phyloP scores from a whole-genome alignment of 2,113 vertebrate genomes.

The Turnix velox region DNA sequence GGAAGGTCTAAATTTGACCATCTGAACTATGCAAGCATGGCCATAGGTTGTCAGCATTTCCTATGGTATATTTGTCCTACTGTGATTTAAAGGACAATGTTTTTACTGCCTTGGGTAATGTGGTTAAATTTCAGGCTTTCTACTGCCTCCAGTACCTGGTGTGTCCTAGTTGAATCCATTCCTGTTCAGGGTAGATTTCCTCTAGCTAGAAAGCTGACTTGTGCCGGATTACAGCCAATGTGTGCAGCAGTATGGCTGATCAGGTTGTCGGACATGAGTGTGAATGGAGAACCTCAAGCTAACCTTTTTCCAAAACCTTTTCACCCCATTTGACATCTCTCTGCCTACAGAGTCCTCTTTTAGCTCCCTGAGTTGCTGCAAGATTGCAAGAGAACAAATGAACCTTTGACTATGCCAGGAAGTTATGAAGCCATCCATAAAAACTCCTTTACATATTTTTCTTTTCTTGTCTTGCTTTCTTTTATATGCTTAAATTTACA shows the following conservation, averaged over 20 bases:
- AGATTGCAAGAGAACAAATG: not conserved
- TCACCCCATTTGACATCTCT: not conserved
- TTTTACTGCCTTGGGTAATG: not conserved
- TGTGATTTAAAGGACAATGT: not conserved
- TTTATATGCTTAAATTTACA: not conserved
- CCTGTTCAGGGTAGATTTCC: not conserved
- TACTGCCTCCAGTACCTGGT: not conserved
- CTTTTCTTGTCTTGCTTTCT: not conserved
- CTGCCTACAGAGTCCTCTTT: not conserved
- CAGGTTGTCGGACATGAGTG: not conserved
- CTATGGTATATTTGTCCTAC: not conserved
- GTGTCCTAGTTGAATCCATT: fast-evolving
- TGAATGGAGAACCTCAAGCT: not conserved
- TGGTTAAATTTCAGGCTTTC: not conserved
- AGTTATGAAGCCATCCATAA: not conserved
- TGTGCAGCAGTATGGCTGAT: not conserved
- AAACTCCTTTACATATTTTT: not conserved
- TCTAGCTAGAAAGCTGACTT: not conserved
- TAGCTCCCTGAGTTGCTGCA: not conserved
- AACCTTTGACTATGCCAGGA: not conserved
- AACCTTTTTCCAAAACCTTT: not conserved
- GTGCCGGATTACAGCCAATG: not conserved
- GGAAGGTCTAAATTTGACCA: not conserved
- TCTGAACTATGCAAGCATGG: not conserved
- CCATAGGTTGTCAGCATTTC: not conserved